Conservation (phyloP, 2,888 invertebrate species). For the Dicyrtomina minuta region DNA sequence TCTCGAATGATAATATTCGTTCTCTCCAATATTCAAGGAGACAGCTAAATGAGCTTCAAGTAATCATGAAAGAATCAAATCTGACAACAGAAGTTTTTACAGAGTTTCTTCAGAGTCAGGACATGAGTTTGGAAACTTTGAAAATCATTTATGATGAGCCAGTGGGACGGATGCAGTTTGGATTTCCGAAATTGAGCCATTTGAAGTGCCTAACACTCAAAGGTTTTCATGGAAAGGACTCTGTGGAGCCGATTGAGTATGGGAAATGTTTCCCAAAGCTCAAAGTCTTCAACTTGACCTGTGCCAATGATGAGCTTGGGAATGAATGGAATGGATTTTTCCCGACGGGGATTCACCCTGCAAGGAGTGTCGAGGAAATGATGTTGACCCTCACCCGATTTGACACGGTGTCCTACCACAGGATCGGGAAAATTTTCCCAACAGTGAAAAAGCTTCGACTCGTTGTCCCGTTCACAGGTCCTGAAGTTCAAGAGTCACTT, state of each 20-base stretch:
- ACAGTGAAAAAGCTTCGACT: conserved; percentile 14
- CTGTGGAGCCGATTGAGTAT: conserved; percentile 18
- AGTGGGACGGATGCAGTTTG: conserved; percentile 15
- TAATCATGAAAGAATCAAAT: conserved; percentile 20
- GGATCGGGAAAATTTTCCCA: conserved; percentile 26
- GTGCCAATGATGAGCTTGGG: conserved; percentile 15
- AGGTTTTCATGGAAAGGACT: conserved; percentile 19
- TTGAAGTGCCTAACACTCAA: conserved; percentile 18
- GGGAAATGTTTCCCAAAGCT: conserved; percentile 19
- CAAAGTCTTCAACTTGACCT: conserved; percentile 15
- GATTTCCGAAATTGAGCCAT: not conserved
- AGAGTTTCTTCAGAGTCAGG: conserved; percentile 22
- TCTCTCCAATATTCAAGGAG: not conserved
- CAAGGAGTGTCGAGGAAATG: conserved; percentile 1
- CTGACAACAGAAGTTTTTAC: conserved; percentile 11
- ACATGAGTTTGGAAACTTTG: not conserved
- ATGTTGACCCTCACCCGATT: conserved; percentile 19
- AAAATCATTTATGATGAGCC: conserved; percentile 31
- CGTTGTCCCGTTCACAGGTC: conserved; percentile 14
- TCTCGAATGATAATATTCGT: conserved; percentile 11
- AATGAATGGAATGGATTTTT: conserved; percentile 28
- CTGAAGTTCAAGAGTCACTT: conserved; percentile 24
- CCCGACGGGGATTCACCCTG: conserved; percentile 7
- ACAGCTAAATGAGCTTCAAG: not conserved
- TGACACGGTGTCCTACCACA: conserved; percentile 19